A percentile compares a stretch with the other conserved stretches of the same genome.
Conservation (phyloP, 1,140 invertebrate genomes). For the Liolophura sinensis region DNA sequence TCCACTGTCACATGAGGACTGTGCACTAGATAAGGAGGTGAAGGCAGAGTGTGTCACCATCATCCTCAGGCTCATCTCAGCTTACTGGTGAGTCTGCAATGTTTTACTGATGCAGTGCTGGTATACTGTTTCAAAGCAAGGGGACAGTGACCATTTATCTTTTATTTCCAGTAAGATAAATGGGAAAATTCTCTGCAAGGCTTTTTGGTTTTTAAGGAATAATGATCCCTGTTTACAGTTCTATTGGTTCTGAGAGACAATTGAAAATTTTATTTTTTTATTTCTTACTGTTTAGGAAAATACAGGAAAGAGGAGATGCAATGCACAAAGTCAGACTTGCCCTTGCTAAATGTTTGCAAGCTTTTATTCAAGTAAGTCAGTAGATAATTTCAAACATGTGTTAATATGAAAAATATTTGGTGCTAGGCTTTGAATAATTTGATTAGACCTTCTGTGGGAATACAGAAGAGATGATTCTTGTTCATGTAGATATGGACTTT, state of each 20-base stretch:
- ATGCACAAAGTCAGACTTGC: constrained; percentile 21
- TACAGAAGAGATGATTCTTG: constrained; percentile 25
- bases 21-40: constrained; percentile 2
- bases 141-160: too few species aligned
- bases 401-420: background rate
- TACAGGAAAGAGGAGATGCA: constrained; percentile 17
- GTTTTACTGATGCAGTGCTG: too few species aligned
- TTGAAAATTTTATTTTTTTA: background rate
- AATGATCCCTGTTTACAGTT: too few species aligned
- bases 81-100: constrained; percentile 24
- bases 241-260: too few species aligned
- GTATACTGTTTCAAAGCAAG: too few species aligned
- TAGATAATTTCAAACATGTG: background rate
- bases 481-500: constrained; percentile 22
- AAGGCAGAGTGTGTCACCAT: constrained; percentile 17
- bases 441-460: constrained; percentile 32
- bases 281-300: constrained; percentile 15
- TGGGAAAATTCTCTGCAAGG: too few species aligned
- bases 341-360: constrained; percentile 29
- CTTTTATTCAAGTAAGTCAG: constrained; percentile 26
- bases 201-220: too few species aligned
- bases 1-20: constrained; percentile 14
- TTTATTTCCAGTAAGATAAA: too few species aligned
- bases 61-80: constrained; percentile 20
- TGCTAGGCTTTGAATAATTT: constrained; percentile 5